Base-by-base conservation (phyloP, 2,113 vertebrate genomes). In the Rostratula benghalensis region DNA sequence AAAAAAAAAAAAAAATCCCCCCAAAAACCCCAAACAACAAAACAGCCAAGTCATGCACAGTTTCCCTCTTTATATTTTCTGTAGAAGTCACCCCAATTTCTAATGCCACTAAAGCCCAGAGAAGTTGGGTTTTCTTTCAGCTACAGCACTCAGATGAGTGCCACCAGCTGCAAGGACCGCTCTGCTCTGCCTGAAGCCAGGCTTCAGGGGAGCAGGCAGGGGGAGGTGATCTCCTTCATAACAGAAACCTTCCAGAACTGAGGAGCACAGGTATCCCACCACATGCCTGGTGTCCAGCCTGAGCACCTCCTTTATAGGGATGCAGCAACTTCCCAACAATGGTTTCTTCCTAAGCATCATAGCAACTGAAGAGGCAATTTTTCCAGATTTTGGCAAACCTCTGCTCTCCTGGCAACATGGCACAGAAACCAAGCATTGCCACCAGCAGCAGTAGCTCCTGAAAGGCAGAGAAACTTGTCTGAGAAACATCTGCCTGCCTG, bases 141-240 rank as follows among this genome's bases (percentile, higher is more conserved):
- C 13, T 13, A 10, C 33, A 61, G 56, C 23, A 30, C 0, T 3
- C 0, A 35, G 20, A 15, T 3, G 56, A 65, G 50, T 33, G 31
- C 23, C 35, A 53, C 10, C 35, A 37, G 75, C 64, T 33, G 56
- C 39, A 10, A 51, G 81, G 45, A 48, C 37, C 5, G 3, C n/a
- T 39, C 71, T 71, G 51, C 31, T 39, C 46, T n/a, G 51, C 27
- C 68, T 22, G 31, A 59, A n/a, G 67, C 14, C 39, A 46, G 48
- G 20, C 48, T 35, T 21, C 0, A 0, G 43, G 3, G 0, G n/a
- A 16, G 7, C 5, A 2, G 33, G 27, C 1, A 1, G 46, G 33
- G 30, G 23, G 14, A 61, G 39, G 28, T 13, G 16, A 71, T 9
- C 59, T 61, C 17, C 37, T 81, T 30, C 68, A 33, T 27, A 67